These are phyloP conservation scores for Romanogobio albipinnatus DNA, from an alignment of 2,113 vertebrate genomes.

Conservation along the genomic window DNA sequence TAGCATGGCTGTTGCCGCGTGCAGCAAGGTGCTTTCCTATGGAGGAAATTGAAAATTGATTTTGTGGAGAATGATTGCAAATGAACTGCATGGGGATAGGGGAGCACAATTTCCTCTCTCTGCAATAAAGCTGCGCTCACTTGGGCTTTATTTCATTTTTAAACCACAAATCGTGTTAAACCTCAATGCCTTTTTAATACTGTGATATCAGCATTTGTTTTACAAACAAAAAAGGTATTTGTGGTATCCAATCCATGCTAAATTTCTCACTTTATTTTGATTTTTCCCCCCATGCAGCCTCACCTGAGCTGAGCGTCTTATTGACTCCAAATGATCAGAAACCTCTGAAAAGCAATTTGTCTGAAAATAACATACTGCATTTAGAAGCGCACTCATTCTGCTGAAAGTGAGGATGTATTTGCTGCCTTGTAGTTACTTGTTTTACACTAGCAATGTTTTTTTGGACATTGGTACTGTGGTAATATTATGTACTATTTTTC, in stretches of 20 bases:
- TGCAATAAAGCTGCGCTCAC: constrained; percentile 18
- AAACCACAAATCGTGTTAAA: constrained; percentile 38
- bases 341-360: background rate
- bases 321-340: background rate
- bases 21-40: constrained; percentile 28
- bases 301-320: background rate
- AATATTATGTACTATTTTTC: background rate
- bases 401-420: background rate
- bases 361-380: background rate
- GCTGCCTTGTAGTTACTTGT: background rate
- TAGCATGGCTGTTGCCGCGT: background rate
- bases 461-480: background rate
- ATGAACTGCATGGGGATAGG: constrained; percentile 14
- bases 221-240: constrained; percentile 26
- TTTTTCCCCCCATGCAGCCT: background rate
- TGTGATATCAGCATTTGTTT: constrained; percentile 33
- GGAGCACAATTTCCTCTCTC: constrained; percentile 35
- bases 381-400: background rate
- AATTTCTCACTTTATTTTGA: background rate
- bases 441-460: background rate
- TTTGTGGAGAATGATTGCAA: constrained; percentile 37
- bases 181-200: constrained; percentile 25
- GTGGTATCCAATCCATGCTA: constrained; percentile 2
- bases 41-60: constrained; percentile 48
- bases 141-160: constrained; percentile 34